Conservation (phyloP, 2,797 vertebrate species). For the Bovichtus variegatus region DNA sequence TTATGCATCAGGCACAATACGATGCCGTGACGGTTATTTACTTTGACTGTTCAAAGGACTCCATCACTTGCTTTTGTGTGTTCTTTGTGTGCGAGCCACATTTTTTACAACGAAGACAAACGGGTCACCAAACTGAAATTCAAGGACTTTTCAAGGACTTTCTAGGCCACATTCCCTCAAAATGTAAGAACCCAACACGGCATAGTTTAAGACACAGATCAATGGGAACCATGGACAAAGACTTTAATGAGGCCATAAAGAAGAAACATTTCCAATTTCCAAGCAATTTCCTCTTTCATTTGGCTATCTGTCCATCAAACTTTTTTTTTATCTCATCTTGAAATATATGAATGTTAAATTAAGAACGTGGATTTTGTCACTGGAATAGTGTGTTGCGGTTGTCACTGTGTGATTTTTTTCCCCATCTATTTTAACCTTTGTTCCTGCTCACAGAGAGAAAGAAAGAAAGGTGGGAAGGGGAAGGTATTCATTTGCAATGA, state of each 20-base stretch:
- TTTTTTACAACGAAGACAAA: not conserved
- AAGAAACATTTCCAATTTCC: not conserved
- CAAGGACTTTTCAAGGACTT: too few species aligned
- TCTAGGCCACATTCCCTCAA: too few species aligned
- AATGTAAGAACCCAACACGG: too few species aligned
- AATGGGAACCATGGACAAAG: not conserved
- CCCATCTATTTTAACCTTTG: conserved; percentile 38
- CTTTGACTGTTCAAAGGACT: conserved; percentile 9
- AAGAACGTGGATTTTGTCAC: conserved; percentile 1
- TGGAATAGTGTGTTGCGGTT: conserved; percentile 25
- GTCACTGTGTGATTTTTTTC: conserved; percentile 21
- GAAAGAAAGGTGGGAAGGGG: conserved; percentile 1
- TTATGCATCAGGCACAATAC: not conserved
- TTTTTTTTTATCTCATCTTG: not conserved
- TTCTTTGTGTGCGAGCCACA: not conserved
- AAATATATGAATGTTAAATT: not conserved
- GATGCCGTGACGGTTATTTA: not conserved
- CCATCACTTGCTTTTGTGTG: not conserved
- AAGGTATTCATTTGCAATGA: conserved; percentile 75
- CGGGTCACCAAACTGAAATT: too few species aligned
- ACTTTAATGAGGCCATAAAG: not conserved
- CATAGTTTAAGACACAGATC: too few species aligned
- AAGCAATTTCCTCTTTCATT: conserved; percentile 32
- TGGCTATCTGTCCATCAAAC: not conserved
- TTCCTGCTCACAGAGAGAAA: conserved; percentile 24